A percentile compares a stretch with the other conserved stretches of the same genome.
phyloP scores from a whole-genome alignment of 2,888 invertebrate species.

The Dasypolia templi region DNA sequence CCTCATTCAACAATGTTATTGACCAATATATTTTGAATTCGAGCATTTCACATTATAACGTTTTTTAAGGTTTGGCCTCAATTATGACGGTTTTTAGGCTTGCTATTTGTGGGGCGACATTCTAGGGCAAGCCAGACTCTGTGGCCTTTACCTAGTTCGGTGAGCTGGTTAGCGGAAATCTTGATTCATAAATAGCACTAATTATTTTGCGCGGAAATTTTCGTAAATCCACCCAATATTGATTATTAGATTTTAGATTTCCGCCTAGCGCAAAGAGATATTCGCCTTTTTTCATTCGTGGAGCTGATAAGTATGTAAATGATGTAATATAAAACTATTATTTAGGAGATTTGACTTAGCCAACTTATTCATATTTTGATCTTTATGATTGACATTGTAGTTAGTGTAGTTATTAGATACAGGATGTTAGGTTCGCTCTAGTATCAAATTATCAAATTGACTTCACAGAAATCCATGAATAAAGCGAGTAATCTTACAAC shows the following conservation, averaged over 20 bases:
- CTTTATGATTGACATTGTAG: neutral
- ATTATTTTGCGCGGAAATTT: constrained; percentile 17
- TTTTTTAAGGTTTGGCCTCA: constrained; percentile 51
- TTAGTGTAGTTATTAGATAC: constrained; percentile 6
- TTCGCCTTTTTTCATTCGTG: neutral
- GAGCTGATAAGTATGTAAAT: too few relatives aligned
- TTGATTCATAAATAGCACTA: constrained; percentile 33
- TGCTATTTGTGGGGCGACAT: constrained; percentile 56
- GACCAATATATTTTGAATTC: constrained; percentile 31
- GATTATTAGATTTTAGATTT: neutral
- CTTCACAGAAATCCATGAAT: neutral
- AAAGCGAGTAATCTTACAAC: neutral
- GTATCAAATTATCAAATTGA: neutral
- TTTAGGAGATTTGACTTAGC: neutral
- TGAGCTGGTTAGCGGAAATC: constrained; percentile 44
- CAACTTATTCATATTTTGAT: neutral
- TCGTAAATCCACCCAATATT: neutral
- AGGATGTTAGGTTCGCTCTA: neutral
- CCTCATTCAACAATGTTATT: constrained; percentile 36
- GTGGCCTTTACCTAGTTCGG: constrained; percentile 62
- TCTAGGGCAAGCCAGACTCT: constrained; percentile 43
- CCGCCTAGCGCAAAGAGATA: neutral
- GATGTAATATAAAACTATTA: neutral
- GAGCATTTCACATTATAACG: constrained; percentile 14
- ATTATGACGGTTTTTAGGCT: constrained; percentile 54